phyloP scores from a whole-genome alignment of 2,797 vertebrate species.

The Pempheris klunzingeri region DNA sequence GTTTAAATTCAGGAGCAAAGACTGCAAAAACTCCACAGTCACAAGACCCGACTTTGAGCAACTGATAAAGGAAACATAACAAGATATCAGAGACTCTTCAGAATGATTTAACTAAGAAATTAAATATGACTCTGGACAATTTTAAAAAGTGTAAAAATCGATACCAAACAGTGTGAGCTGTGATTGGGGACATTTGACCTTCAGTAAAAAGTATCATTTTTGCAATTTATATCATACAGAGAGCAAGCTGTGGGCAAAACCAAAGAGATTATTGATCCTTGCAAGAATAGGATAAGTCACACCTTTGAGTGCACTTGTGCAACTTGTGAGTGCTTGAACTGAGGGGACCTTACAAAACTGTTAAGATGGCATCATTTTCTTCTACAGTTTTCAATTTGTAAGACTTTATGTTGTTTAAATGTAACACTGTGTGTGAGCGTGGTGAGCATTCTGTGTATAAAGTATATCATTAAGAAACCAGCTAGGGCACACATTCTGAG shows the following conservation, averaged over 20 bases:
- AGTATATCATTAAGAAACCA: background rate
- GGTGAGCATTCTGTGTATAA: background rate
- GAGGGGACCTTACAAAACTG: background rate
- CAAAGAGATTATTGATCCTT: background rate
- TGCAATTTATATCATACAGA: too few species aligned
- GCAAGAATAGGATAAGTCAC: background rate
- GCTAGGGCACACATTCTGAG: background rate
- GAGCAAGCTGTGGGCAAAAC: background rate
- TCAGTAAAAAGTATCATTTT: background rate
- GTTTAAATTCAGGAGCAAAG: background rate
- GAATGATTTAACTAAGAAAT: background rate
- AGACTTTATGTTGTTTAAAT: background rate
- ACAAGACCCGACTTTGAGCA: background rate
- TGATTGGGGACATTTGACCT: background rate
- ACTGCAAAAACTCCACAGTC: background rate
- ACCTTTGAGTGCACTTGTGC: background rate
- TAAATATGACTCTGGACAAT: slow-evolving; percentile 1
- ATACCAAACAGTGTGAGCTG: background rate
- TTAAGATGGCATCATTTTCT: background rate
- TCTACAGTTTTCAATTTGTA: too few species aligned
- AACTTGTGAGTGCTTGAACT: background rate
- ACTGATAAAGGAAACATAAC: background rate
- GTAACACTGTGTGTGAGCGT: background rate
- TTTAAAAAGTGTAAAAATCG: background rate
- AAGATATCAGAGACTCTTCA: background rate